These are phyloP conservation scores for Hyperoplus immaculatus DNA, from an alignment of 2,797 vertebrate species.

Conservation along the genomic window DNA sequence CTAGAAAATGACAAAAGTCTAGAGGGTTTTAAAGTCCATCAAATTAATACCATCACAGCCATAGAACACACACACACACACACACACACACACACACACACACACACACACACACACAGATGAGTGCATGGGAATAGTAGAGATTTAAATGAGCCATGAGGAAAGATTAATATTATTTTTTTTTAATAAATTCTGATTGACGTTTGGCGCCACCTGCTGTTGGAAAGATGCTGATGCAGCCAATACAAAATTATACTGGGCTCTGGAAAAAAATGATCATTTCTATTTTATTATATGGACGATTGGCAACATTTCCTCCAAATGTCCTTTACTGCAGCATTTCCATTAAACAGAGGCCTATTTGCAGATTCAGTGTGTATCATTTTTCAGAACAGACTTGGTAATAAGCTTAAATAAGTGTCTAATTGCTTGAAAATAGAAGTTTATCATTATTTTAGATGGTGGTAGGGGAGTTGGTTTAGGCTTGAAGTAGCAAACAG, in stretches of 20 bases:
- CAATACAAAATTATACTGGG: not conserved
- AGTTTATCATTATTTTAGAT: not conserved
- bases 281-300: too few relatives aligned
- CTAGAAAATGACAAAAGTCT: too few relatives aligned
- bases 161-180: not conserved
- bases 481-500: not conserved
- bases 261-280: too few relatives aligned
- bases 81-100: not conserved
- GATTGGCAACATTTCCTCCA: too few relatives aligned
- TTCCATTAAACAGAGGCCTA: too few relatives aligned
- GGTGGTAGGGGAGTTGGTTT: not conserved
- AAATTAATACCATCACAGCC: not conserved
- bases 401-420: not conserved
- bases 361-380: not conserved
- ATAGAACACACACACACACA: not conserved
- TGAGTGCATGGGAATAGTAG: not conserved
- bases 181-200: not conserved
- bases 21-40: too few relatives aligned
- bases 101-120: not conserved
- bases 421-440: not conserved
- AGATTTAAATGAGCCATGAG: slow-evolving; percentile 27
- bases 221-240: slow-evolving; percentile 25
- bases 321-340: too few relatives aligned
- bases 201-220: slow-evolving; percentile 55
- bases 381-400: not conserved